phyloP scores from a whole-genome alignment of 2,113 vertebrate genomes.

The Romanogobio albipinnatus region DNA sequence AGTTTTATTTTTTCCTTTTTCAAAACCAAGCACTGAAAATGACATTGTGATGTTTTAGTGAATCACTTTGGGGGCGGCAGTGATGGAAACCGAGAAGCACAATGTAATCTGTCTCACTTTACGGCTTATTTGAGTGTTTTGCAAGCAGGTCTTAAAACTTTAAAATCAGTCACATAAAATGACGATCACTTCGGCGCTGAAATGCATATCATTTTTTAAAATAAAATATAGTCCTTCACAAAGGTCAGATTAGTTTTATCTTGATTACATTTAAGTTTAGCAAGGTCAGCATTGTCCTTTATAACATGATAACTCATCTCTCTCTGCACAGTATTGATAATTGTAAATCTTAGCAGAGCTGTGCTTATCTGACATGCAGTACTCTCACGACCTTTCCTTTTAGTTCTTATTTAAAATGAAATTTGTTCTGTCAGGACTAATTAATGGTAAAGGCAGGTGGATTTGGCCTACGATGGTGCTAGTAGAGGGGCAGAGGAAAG shows the following conservation, averaged over 20 bases:
- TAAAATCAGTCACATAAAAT: slow-evolving; percentile 49
- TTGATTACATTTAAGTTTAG: slow-evolving; percentile 41
- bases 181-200: slow-evolving; percentile 28
- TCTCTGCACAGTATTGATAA: slow-evolving; percentile 9
- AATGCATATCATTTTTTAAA: slow-evolving; percentile 24
- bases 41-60: slow-evolving; percentile 43
- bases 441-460: slow-evolving; percentile 88
- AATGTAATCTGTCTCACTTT: slow-evolving; percentile 42
- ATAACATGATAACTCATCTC: slow-evolving; percentile 32
- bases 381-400: slow-evolving; percentile 49
- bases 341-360: slow-evolving; percentile 28
- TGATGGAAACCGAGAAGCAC: slow-evolving; percentile 26
- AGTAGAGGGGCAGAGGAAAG: slow-evolving; percentile 85
- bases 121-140: slow-evolving; percentile 46
- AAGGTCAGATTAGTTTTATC: slow-evolving; percentile 45
- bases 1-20: not conserved
- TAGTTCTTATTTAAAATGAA: slow-evolving; percentile 70
- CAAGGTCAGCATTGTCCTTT: slow-evolving; percentile 45
- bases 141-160: slow-evolving; percentile 47
- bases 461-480: slow-evolving; percentile 83
- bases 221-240: slow-evolving; percentile 45
- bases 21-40: slow-evolving; percentile 19
- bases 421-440: slow-evolving; percentile 81
- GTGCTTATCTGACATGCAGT: not conserved
- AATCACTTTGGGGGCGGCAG: slow-evolving; percentile 18